Base-by-base conservation (phyloP, 2,797 vertebrate genomes). In the Parambassis ranga region DNA sequence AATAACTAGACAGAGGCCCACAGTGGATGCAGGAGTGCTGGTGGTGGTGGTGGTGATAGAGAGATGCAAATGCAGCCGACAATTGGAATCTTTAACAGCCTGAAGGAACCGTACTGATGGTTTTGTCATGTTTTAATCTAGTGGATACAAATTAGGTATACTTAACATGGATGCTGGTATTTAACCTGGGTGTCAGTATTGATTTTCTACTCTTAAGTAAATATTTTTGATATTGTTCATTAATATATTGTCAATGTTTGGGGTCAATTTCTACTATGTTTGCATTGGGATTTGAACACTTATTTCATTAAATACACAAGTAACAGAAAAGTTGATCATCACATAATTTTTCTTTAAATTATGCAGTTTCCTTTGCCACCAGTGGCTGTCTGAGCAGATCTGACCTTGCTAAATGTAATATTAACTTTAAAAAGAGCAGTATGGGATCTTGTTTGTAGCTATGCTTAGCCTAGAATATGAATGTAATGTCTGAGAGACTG, bases 101-200 rank as follows among this genome's bases (percentile, higher is more conserved):
- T 48, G 13, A 18, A 68, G 33, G 43, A n/a, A 41, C 6, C 16
- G 22, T 1, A 28, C 10, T 36, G 3, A 5, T 38, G 11, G 4
- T 44, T 58, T 47, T 69, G 36, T n/a, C 55, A 65, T 70, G 28
- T 62, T 57, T 65, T 31, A 35, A 33, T 39, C 18, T 31, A 3
- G 43, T 10, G 24, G 20, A 18, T 31, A 39, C 8, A 43, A 42
- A 33, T 62, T 24, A 43, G 30, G 33, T 37, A n/a, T 26, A 15
- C 3, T 43, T 22, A 4, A 22, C 6, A 53, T 67, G 3, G 47
- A 18, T 32, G 31, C 20, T 44, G 19, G 20, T 32, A 30, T 46
- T 42, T 7, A 11, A 28, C 1, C 24, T 10, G 3, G 6, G 18
- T 38, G 1, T 48, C 7, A 31, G 3, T 48, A 41, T 62, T 23